A percentile compares a stretch with the other conserved stretches of the same genome.
Evolutionary conservation across 2,113 vertebrate genomes (phyloP).

Genomic region (human): GRCh38 chr20:9616001-9616500

Average conservation of each 20-base stretch:
- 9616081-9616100: background rate
- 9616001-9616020: background rate
- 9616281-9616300: background rate
- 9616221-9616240: background rate
- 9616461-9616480: background rate
- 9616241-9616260: accelerated
- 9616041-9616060: too few species aligned
- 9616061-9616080: background rate
- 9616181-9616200: background rate
- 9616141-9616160: background rate
- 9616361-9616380: background rate
- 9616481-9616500: background rate
- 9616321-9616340: background rate
- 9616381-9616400: background rate
- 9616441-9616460: accelerated
- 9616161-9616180: background rate
- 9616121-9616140: background rate
- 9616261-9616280: background rate
- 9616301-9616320: background rate
- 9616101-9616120: background rate
- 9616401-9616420: too few species aligned
- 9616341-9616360: accelerated
- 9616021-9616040: background rate
- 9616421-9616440: background rate
- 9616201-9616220: background rate